These are phyloP conservation scores for Lamprotornis superbus DNA, from an alignment of 2,113 vertebrate species.

Conservation along the genomic window DNA sequence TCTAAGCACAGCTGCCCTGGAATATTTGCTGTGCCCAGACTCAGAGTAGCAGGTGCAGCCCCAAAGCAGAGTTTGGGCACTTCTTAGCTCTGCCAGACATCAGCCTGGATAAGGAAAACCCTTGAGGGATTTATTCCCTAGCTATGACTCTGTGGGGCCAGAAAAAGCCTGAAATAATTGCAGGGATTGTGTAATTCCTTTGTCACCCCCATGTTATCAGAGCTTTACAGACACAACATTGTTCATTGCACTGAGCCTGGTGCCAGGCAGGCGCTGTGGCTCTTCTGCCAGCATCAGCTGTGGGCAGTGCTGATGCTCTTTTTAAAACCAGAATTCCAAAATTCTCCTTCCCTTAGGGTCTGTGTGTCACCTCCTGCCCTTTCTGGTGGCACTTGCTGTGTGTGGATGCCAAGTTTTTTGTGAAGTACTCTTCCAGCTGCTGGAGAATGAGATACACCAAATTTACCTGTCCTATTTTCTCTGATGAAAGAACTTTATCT, in stretches of 20 bases:
- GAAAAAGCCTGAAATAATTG: not conserved
- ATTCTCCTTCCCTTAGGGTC: not conserved
- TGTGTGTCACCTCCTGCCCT: not conserved
- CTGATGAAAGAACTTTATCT: not conserved
- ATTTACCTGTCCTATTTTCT: not conserved
- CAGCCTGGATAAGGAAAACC: not conserved
- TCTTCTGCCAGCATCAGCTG: not conserved
- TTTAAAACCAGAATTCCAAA: not conserved
- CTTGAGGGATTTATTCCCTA: not conserved
- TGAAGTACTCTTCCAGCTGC: not conserved
- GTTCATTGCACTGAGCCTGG: accelerated
- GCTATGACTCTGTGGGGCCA: not conserved
- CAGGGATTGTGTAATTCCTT: not conserved
- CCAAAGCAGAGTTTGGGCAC: accelerated
- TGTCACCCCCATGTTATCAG: accelerated
- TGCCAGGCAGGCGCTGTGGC: not conserved
- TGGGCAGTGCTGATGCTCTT: not conserved
- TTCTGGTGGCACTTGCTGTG: accelerated
- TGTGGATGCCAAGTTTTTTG: not conserved
- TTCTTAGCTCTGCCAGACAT: accelerated
- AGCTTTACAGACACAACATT: not conserved
- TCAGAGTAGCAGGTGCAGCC: not conserved
- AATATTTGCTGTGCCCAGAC: not conserved
- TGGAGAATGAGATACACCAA: not conserved
- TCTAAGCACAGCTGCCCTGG: not conserved